Base-by-base conservation (phyloP, 2,113 vertebrate genomes). In the Pseudonaja textilis region DNA sequence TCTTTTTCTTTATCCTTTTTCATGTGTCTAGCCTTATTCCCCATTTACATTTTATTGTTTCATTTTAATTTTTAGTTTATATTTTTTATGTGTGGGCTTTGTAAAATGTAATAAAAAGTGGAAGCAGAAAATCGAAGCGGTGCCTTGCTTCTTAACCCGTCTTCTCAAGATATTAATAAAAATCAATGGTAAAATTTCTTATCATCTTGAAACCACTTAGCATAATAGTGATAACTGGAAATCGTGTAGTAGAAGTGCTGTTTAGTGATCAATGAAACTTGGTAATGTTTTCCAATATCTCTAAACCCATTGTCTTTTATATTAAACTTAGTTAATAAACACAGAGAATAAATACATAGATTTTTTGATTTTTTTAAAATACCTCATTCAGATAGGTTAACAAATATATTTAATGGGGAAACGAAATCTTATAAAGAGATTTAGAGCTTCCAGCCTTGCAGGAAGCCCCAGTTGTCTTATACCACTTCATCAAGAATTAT, bases 401-500 rank as follows among this genome's bases (percentile, higher is more conserved):
- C 91, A 14, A 61, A 81, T 10, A 26, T 1, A 16, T 26, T 0
- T 11, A 1, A 0, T 0, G n/a, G 69, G 5, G 52, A 42, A 94
- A 91, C 29, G 90, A 85, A 85, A 74, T 45, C 34, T 11, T 56
- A 45, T 61, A 91, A 89, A 91, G 90, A 87, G 91, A 91, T 91
- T 57, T 25, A 29, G 85, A 56, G 29, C 91, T 91, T 93, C 64
- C 61, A 93, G 3, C 7, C 0, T 26, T 18, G 20, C 0, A 18
- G 88, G 91, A 86, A 56, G 87, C 54, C 85, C 47, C 85, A 81
- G 89, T 25, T 94, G 92, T 88, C 26, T 25, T 29, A 29, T 69
- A 93, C 23, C 91, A 81, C 86, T 89, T 47, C 85, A 54, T 89
- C 94, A 74, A 26, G 85, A 8, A 42, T 92, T 85, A 93, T 92